Percentiles rank a stretch among this genome's conserved stretches.
Conservation (phyloP, 2,888 invertebrate species). For the Anthophora plumipes region DNA sequence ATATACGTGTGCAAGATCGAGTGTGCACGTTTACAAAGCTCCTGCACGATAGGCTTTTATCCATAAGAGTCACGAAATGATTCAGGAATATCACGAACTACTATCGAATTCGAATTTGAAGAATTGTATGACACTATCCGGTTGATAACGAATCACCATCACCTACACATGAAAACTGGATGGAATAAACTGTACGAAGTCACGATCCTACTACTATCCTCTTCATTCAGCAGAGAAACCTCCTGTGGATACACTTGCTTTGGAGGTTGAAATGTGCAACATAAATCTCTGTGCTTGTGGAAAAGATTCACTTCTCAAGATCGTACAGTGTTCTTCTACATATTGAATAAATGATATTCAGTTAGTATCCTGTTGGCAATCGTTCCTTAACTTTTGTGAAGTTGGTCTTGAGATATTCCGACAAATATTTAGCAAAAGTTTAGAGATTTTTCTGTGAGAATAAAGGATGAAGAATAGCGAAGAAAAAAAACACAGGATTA, state of each 20-base stretch:
- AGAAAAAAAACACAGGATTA: no score
- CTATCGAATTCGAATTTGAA: slow-evolving; percentile 19
- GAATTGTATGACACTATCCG: slow-evolving; percentile 24
- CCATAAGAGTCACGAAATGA: slow-evolving; percentile 77
- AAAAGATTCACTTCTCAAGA: slow-evolving; percentile 11
- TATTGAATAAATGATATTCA: not conserved
- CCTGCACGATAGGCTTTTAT: slow-evolving; percentile 70
- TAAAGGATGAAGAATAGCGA: no score
- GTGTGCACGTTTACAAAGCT: slow-evolving; percentile 72
- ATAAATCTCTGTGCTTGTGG: slow-evolving; percentile 14
- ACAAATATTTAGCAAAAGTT: no score
- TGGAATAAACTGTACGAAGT: slow-evolving; percentile 37
- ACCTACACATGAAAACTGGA: slow-evolving; percentile 38
- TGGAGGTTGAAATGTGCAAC: not conserved
- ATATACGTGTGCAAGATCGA: slow-evolving; percentile 67
- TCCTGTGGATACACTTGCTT: slow-evolving; percentile 35
- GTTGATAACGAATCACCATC: slow-evolving; percentile 52
- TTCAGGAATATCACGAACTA: no score
- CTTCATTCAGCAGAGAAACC: slow-evolving; percentile 2
- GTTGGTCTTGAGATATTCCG: no score
- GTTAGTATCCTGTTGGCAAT: no score
- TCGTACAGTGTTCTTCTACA: not conserved
- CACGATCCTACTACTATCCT: slow-evolving; percentile 16
- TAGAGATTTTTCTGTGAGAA: no score
- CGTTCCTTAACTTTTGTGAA: no score